Evolutionary conservation across 2,797 vertebrate genomes (phyloP).

Genomic region (Myoxocephalus aenaeus): DNA sequence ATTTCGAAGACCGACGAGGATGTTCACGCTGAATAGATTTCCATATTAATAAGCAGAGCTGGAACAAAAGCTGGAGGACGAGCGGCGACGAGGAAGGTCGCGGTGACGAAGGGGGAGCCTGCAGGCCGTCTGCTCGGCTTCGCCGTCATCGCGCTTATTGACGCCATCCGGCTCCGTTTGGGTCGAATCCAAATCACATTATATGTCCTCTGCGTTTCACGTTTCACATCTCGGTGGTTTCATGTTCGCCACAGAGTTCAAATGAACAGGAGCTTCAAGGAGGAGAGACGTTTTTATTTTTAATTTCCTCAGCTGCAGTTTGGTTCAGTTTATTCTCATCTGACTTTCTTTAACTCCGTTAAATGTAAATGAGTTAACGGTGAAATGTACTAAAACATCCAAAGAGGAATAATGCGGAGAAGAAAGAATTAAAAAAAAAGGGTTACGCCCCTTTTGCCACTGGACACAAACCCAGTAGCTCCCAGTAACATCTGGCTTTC

Average conservation of each 20-base stretch:
- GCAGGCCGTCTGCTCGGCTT: not conserved
- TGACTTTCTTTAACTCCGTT: too few species aligned
- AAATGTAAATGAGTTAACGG: too few species aligned
- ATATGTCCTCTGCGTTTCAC: not conserved
- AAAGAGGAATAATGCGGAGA: too few species aligned
- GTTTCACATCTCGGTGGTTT: not conserved
- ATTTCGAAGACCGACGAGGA: not conserved
- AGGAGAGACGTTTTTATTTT: not conserved
- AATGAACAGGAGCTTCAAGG: not conserved
- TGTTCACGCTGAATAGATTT: conserved; percentile 28
- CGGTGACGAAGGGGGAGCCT: not conserved
- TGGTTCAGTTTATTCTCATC: not conserved
- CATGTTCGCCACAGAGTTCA: not conserved
- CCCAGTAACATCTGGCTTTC: not conserved
- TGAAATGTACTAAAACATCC: too few species aligned
- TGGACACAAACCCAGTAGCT: not conserved
- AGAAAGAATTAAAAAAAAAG: not conserved
- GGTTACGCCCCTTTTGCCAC: too few species aligned
- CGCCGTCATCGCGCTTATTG: not conserved
- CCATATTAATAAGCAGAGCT: conserved; percentile 36
- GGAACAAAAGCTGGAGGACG: conserved; percentile 40
- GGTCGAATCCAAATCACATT: not conserved
- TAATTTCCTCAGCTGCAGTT: not conserved
- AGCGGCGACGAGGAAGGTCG: conserved; percentile 8
- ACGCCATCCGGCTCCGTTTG: not conserved